Conservation (phyloP, 2,113 vertebrate genomes). For the Paraplagusia blochii region DNA sequence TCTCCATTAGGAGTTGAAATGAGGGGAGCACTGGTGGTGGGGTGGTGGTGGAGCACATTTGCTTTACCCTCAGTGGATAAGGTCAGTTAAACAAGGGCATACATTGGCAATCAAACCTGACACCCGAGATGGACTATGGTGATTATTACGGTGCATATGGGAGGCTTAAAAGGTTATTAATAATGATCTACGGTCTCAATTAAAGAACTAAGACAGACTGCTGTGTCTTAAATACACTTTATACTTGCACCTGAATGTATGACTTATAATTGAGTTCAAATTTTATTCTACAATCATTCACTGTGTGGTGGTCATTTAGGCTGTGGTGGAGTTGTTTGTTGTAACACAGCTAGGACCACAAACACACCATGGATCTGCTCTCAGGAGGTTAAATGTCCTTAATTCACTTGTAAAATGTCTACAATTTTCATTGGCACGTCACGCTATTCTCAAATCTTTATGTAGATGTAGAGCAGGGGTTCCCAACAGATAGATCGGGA, state of each 20-base stretch:
- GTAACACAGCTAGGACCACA: constrained; percentile 36
- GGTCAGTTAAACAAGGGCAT: constrained; percentile 80
- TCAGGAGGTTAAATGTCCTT: too few relatives aligned
- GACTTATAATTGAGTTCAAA: constrained; percentile 35
- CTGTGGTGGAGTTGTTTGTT: constrained; percentile 54
- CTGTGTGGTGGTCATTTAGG: constrained; percentile 44
- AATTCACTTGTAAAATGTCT: too few relatives aligned
- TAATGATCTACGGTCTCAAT: constrained; percentile 82
- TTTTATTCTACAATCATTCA: constrained; percentile 21
- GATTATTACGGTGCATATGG: constrained; percentile 78
- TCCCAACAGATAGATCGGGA: too few relatives aligned
- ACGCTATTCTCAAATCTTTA: too few relatives aligned
- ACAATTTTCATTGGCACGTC: too few relatives aligned
- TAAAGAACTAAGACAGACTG: constrained; percentile 74
- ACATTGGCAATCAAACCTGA: constrained; percentile 80
- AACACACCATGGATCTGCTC: too few relatives aligned
- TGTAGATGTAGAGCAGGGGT: too few relatives aligned
- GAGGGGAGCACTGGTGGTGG: constrained; percentile 56
- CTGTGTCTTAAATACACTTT: constrained; percentile 70
- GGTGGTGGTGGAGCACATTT: constrained; percentile 41
- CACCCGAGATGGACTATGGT: constrained; percentile 79
- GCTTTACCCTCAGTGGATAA: constrained; percentile 72
- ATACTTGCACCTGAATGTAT: constrained; percentile 66
- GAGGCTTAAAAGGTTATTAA: constrained; percentile 81
- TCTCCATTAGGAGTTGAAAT: constrained; percentile 68